Evolutionary conservation across 2,113 vertebrate genomes (phyloP).

Genomic region (Nannospalax galili): DNA sequence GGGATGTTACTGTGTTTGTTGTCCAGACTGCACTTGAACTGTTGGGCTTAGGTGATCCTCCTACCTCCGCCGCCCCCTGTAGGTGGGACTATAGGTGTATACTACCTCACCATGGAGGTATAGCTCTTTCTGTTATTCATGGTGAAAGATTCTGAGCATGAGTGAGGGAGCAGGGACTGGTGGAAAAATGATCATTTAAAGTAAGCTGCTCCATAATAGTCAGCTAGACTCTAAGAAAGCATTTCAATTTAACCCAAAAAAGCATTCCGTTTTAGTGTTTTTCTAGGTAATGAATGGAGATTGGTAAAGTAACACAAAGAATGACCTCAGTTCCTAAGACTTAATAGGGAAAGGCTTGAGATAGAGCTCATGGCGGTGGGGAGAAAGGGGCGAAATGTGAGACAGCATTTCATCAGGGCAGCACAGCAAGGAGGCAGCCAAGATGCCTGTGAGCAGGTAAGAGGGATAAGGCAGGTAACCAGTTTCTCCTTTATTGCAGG

Average conservation of each 20-base stretch:
- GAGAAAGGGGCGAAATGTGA: fast-evolving
- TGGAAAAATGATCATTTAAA: neutral
- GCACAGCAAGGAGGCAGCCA: neutral
- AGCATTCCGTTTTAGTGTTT: neutral
- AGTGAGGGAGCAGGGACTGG: neutral
- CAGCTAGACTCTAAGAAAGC: neutral
- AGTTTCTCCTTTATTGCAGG: conserved; percentile 21
- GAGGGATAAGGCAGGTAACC: neutral
- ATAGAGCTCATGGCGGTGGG: neutral
- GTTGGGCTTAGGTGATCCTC: neutral
- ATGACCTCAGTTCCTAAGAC: neutral
- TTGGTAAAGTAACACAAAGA: neutral
- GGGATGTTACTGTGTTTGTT: neutral
- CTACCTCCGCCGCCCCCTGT: neutral
- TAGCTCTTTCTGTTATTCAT: neutral
- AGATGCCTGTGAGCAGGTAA: neutral
- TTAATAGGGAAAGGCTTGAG: neutral
- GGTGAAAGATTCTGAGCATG: neutral
- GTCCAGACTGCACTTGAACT: neutral
- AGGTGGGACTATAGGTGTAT: neutral
- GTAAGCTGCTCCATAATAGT: neutral
- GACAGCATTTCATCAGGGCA: neutral
- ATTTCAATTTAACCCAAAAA: neutral
- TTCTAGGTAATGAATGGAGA: neutral
- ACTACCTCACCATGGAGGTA: neutral